Percentiles rank a stretch among this genome's conserved stretches.
Conservation (phyloP, 92 coral and sea anemone species). For the Parazoanthus swiftii region DNA sequence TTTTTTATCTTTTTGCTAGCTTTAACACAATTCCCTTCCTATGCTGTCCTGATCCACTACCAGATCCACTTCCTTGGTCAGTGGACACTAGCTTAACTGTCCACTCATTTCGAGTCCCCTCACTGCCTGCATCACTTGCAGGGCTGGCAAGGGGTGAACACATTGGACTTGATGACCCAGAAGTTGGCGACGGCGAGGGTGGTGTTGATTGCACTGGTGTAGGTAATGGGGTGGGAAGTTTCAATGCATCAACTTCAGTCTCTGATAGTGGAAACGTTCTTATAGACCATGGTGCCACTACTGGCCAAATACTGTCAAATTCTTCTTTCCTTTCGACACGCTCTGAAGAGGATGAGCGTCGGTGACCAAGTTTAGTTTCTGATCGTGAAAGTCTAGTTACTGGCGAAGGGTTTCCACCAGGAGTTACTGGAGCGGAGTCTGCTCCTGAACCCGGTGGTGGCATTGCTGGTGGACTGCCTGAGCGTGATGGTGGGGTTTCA, state of each 20-base stretch:
- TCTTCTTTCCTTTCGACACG: conserved; percentile 67
- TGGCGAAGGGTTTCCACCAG: conserved; percentile 27
- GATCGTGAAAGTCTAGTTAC: conserved; percentile 72
- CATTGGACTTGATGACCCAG: conserved; percentile 89
- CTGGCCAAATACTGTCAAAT: conserved; percentile 79
- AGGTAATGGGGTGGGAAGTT: conserved; percentile 90
- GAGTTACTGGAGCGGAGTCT: conserved; percentile 25
- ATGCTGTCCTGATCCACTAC: conserved; percentile 79
- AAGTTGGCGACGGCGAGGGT: conserved; percentile 74
- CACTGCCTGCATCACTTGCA: conserved; percentile 71
- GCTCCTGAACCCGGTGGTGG: conserved; percentile 46
- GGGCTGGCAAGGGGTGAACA: conserved; percentile 97
- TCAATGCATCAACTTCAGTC: conserved; percentile 69
- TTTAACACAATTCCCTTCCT: conserved; percentile 96
- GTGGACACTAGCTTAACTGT: conserved; percentile 92
- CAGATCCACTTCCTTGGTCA: conserved; percentile 67
- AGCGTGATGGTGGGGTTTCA: conserved; percentile 71
- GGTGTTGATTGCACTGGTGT: conserved; percentile 83
- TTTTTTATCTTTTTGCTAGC: conserved; percentile 88
- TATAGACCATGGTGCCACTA: conserved; percentile 82
- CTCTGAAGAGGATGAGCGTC: conserved; percentile 87
- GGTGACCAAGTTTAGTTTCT: conserved; percentile 68
- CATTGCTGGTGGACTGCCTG: conserved; percentile 61
- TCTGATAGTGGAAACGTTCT: conserved; percentile 92
- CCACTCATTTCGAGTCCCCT: conserved; percentile 84